phyloP scores from a whole-genome alignment of 2,113 vertebrate genomes.

The Caloenas nicobarica region DNA sequence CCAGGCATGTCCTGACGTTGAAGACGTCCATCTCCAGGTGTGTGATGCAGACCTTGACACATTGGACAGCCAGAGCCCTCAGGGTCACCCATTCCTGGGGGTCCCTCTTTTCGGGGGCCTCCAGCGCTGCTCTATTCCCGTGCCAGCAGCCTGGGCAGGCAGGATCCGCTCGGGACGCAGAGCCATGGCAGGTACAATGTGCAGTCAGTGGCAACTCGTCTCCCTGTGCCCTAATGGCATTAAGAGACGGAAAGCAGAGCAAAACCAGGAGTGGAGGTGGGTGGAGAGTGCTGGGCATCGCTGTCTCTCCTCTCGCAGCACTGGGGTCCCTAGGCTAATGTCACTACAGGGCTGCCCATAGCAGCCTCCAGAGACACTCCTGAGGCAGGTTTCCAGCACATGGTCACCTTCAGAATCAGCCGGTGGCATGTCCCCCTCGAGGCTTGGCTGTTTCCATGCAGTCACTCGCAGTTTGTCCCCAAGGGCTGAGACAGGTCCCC shows the following conservation, averaged over 20 bases:
- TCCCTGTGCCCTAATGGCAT: fast-evolving
- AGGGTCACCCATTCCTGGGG: neutral
- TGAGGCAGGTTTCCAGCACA: neutral
- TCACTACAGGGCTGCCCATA: neutral
- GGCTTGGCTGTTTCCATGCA: neutral
- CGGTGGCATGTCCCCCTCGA: neutral
- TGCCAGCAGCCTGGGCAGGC: neutral
- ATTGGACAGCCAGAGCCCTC: neutral
- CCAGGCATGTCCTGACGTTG: neutral
- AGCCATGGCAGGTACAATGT: neutral
- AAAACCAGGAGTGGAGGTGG: neutral
- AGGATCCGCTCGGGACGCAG: neutral
- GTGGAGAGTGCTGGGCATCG: neutral
- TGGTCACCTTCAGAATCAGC: neutral
- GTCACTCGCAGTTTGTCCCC: fast-evolving
- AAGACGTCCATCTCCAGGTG: neutral
- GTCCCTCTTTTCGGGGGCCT: neutral
- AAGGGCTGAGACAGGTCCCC: neutral
- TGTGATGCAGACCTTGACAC: neutral
- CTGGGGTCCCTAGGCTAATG: too few species aligned
- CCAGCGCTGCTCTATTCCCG: neutral
- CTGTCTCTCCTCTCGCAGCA: neutral
- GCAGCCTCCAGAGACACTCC: neutral
- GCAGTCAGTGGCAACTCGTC: neutral
- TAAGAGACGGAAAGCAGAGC: fast-evolving